phyloP scores from a whole-genome alignment of 2,888 invertebrate species.

The Lucinisca nassula region DNA sequence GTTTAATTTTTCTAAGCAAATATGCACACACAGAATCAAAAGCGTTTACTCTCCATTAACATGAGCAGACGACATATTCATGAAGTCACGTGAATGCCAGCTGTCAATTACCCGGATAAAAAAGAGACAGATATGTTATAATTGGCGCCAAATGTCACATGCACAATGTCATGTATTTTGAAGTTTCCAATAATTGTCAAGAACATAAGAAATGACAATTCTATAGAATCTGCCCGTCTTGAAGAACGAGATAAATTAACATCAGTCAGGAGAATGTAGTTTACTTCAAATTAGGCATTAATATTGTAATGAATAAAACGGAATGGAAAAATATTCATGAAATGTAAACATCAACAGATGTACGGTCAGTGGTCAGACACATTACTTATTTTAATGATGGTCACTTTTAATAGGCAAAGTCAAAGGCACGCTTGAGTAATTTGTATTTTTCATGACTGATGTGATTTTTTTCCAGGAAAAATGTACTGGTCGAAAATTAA shows the following conservation, averaged over 20 bases:
- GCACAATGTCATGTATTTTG: slow-evolving; percentile 12
- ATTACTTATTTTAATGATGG: neutral
- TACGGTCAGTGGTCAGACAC: neutral
- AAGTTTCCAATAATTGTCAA: slow-evolving; percentile 1
- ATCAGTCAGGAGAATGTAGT: neutral
- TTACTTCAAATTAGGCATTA: neutral
- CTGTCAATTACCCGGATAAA: slow-evolving; percentile 53
- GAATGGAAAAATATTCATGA: slow-evolving; percentile 1
- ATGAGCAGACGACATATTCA: slow-evolving; percentile 64
- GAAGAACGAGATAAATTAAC: neutral
- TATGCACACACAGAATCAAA: slow-evolving; percentile 68
- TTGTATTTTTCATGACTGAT: too few relatives aligned
- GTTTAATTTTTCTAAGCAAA: slow-evolving; percentile 62
- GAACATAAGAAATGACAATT: slow-evolving; percentile 2
- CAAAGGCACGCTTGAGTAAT: too few relatives aligned
- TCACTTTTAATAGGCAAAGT: too few relatives aligned
- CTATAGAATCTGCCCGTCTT: neutral
- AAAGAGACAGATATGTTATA: neutral
- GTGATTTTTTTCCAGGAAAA: too few relatives aligned
- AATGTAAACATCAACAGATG: neutral
- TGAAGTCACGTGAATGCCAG: slow-evolving; percentile 66
- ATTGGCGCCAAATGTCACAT: neutral
- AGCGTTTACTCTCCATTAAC: slow-evolving; percentile 46
- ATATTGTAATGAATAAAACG: slow-evolving; percentile 2
- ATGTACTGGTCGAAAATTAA: too few relatives aligned